Base-by-base conservation (phyloP, 2,797 vertebrate genomes). In the Chiroxiphia lanceolata region DNA sequence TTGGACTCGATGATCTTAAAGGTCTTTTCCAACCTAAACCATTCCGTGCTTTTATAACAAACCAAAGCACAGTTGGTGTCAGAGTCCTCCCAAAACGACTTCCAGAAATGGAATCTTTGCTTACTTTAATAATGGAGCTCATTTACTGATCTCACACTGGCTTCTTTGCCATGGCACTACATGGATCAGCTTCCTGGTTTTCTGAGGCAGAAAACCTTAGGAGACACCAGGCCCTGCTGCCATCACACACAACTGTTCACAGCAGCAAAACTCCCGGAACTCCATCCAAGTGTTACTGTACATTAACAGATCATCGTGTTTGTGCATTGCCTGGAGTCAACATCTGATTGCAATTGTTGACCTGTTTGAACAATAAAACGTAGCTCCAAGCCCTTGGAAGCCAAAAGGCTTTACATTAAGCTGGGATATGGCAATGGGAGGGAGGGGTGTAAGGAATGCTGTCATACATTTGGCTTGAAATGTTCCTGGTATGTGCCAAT, bases 271-370 rank as follows among this genome's bases (percentile, higher is more conserved):
- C 54, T 76, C 56, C 72, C 90, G 80, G 80, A 83, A 60, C 72
- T 57, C 61, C 40, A 14, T 91, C 93, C 96, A 63, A 90, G 68
- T n/a, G 75, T 85, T 65, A 61, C 93, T 89, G 31, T 57, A 10
- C 83, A 95, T 96, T 95, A 96, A 94, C 95, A 97, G 95, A 47
- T 96, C 95, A 47, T 95, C 17, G 59, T 95, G 90, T 94, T 48
- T 86, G 85, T 85, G 84, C 67, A 56, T 83, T 90, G 88, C 90
- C 92, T 74, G 78, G 42, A 96, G 89, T 95, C 96, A 94, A 91
- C 93, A 94, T 95, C 82, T 54, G 61, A 96, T 96, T 96, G 54
- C 94, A 93, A 95, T 95, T 93, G 88, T 94, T 96, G 95, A 95
- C 90, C 94, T 96, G 80, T 93, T 93, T 95, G 91, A 95, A 95